Conservation (phyloP, 2,113 vertebrate genomes). For the Neodontobutis hainanensis region DNA sequence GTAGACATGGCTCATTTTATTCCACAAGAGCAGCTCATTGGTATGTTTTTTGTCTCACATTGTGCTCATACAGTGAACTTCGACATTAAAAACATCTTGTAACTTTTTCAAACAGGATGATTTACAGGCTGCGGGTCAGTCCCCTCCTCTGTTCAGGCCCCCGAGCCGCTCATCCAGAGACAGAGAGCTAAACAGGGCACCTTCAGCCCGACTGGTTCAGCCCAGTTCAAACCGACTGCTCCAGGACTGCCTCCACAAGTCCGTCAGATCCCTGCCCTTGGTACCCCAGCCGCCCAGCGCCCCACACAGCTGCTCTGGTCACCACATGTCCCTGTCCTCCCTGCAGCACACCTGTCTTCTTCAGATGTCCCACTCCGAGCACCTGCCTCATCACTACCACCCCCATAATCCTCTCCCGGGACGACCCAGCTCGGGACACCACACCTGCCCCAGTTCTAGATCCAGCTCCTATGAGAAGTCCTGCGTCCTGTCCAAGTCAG, state of each 20-base stretch:
- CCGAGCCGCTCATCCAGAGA: conserved; percentile 40
- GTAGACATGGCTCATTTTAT: too few species aligned
- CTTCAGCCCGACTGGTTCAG: conserved; percentile 79
- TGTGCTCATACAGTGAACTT: too few species aligned
- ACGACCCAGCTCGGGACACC: conserved; percentile 43
- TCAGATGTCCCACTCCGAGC: conserved; percentile 38
- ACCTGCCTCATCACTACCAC: conserved; percentile 13
- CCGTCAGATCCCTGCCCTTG: conserved; percentile 59
- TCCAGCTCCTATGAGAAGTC: conserved; percentile 64
- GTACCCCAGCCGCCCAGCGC: conserved; percentile 50
- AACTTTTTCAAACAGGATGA: conserved; percentile 78
- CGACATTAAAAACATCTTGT: neutral
- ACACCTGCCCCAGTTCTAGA: conserved; percentile 56
- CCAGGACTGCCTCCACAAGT: conserved; percentile 71
- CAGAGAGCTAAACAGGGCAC: conserved; percentile 65
- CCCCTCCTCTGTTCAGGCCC: conserved; percentile 75
- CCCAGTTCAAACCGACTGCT: conserved; percentile 74
- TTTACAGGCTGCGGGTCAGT: conserved; percentile 71
- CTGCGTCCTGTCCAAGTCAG: conserved; percentile 49
- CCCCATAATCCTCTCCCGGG: conserved; percentile 6
- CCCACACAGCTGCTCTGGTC: conserved; percentile 25
- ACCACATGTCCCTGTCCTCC: conserved; percentile 49
- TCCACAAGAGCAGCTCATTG: too few species aligned
- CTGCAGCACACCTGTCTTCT: conserved; percentile 59
- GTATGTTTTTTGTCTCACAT: too few species aligned